These are phyloP conservation scores for Eupithecia vulgata DNA, from an alignment of 2,888 invertebrate species.

Conservation along the genomic window DNA sequence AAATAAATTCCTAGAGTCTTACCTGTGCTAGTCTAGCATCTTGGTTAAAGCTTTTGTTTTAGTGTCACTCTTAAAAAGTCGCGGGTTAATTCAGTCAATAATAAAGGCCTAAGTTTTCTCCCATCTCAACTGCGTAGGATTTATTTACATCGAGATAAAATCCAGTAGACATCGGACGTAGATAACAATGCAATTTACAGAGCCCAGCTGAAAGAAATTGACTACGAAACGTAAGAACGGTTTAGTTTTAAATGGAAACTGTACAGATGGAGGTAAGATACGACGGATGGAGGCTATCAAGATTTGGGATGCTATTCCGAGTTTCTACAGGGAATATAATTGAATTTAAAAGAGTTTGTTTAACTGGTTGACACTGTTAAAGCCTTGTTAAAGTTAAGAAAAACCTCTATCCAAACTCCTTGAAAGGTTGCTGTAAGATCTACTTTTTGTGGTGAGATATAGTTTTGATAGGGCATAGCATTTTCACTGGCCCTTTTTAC, in stretches of 20 bases:
- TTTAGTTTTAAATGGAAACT: slow-evolving; percentile 35
- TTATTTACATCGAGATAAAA: slow-evolving; percentile 68
- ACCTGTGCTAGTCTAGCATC: no score
- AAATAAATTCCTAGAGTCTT: no score
- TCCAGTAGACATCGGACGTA: slow-evolving; percentile 55
- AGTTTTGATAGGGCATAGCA: background rate
- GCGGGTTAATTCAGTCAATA: background rate
- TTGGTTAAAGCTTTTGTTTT: no score
- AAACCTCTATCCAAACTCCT: background rate
- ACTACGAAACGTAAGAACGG: slow-evolving; percentile 35
- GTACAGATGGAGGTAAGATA: slow-evolving; percentile 28
- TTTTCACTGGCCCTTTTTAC: background rate
- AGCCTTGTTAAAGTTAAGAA: background rate
- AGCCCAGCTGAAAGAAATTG: slow-evolving; percentile 44
- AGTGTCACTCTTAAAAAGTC: background rate
- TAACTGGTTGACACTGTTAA: background rate
- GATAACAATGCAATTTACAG: slow-evolving; percentile 78
- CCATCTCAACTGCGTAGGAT: slow-evolving; percentile 55
- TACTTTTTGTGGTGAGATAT: background rate
- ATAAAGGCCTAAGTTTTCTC: background rate
- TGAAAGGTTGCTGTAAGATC: background rate
- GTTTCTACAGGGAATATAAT: background rate
- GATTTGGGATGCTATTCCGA: slow-evolving; percentile 19
- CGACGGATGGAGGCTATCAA: slow-evolving; percentile 19
- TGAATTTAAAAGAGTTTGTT: slow-evolving; percentile 3